Evolutionary conservation across 2,797 vertebrate genomes (phyloP).

Genomic region (Mormyrops attenuatus): DNA sequence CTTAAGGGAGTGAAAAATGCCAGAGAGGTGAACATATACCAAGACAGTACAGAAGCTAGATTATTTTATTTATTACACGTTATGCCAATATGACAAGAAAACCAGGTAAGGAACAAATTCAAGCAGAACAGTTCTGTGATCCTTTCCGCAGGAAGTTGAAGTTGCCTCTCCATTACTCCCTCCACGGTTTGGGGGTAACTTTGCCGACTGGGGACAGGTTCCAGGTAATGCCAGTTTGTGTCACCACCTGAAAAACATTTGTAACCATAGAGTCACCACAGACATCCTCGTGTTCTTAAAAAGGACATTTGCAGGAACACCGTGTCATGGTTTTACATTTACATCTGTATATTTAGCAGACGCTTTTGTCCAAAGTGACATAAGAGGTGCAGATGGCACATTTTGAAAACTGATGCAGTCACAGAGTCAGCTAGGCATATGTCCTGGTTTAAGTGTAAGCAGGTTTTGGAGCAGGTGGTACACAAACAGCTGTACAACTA

Average conservation of each 20-base stretch:
- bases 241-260: conserved; percentile 51
- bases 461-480: neutral
- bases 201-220: conserved; percentile 63
- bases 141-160: conserved; percentile 1
- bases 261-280: neutral
- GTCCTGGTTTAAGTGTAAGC: neutral
- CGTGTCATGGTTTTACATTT: neutral
- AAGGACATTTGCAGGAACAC: neutral
- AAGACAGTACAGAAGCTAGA: conserved; percentile 20
- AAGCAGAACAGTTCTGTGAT: conserved; percentile 33
- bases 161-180: conserved; percentile 20
- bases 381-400: neutral
- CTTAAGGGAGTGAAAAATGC: neutral
- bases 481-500: neutral
- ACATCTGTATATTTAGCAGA: neutral
- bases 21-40: neutral
- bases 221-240: conserved; percentile 64
- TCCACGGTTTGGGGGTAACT: conserved; percentile 60
- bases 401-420: neutral
- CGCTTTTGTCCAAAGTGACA: neutral
- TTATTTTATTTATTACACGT: conserved; percentile 57
- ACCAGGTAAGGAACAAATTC: conserved; percentile 31
- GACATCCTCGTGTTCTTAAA: neutral
- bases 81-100: conserved; percentile 46
- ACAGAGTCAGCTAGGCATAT: neutral